These are phyloP conservation scores for Hymenopus coronatus DNA, from an alignment of 2,888 invertebrate genomes.

Conservation along the genomic window DNA sequence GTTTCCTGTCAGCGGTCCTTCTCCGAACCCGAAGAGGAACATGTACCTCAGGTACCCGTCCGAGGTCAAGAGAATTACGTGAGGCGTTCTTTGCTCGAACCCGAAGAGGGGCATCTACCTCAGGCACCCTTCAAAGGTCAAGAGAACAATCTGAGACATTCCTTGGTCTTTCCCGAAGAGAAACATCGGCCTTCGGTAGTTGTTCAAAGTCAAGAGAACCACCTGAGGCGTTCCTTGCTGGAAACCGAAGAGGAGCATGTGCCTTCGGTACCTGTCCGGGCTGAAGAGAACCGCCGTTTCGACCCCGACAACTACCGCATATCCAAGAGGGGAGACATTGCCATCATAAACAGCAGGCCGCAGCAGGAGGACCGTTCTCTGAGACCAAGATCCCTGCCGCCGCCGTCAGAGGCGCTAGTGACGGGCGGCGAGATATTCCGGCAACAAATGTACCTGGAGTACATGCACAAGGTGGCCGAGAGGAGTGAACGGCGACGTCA, in stretches of 20 bases:
- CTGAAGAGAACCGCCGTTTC: constrained; percentile 31
- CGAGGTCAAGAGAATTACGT: background rate
- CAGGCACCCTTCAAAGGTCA: background rate
- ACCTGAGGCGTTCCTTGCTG: background rate
- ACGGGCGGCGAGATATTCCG: constrained; percentile 63
- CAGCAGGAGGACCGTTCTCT: constrained; percentile 37
- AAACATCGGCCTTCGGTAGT: background rate
- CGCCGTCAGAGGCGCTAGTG: constrained; percentile 49
- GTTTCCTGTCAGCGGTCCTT: background rate
- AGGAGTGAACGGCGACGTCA: constrained; percentile 74
- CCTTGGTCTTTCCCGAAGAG: background rate
- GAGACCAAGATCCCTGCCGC: constrained; percentile 44
- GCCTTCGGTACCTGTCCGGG: background rate
- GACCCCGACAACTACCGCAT: constrained; percentile 47
- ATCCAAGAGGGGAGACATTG: constrained; percentile 52
- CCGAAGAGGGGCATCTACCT: background rate
- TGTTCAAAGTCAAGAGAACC: background rate
- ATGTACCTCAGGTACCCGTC: background rate
- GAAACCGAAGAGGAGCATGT: background rate
- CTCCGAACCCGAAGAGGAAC: background rate
- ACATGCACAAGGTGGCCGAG: constrained; percentile 73
- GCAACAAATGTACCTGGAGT: constrained; percentile 81
- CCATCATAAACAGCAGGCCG: constrained; percentile 42
- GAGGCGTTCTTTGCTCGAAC: background rate
- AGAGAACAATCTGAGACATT: background rate